Evolutionary conservation across 2,888 invertebrate genomes (phyloP).

Genomic region (Agriopis leucophaearia): DNA sequence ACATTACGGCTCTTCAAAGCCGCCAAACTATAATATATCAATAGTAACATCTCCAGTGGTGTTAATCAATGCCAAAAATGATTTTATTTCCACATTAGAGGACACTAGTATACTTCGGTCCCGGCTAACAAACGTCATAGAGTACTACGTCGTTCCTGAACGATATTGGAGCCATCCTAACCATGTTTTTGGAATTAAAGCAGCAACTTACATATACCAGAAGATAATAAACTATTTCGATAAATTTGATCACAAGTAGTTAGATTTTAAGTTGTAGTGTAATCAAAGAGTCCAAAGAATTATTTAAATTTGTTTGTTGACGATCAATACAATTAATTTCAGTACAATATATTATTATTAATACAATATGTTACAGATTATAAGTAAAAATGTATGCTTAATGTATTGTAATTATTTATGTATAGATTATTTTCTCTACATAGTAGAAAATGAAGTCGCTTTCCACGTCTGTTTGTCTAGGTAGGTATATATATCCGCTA

Average conservation of each 20-base stretch:
- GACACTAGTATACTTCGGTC: constrained; percentile 84
- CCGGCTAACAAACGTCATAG: constrained; percentile 85
- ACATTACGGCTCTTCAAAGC: constrained; percentile 63
- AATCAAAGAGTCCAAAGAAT: too few relatives aligned
- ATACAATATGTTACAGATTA: too few relatives aligned
- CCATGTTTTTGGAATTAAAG: constrained; percentile 68
- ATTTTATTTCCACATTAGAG: constrained; percentile 87
- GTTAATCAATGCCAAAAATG: constrained; percentile 80
- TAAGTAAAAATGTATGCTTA: too few relatives aligned
- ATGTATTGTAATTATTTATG: too few relatives aligned
- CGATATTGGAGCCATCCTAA: constrained; percentile 79
- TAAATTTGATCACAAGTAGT: constrained; percentile 42
- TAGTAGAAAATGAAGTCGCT: too few relatives aligned
- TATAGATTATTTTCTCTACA: too few relatives aligned
- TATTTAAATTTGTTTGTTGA: too few relatives aligned
- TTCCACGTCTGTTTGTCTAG: too few relatives aligned
- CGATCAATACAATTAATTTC: too few relatives aligned
- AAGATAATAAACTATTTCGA: constrained; percentile 67
- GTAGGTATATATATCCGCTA: too few relatives aligned
- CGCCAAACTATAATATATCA: constrained; percentile 74
- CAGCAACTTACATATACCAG: constrained; percentile 61
- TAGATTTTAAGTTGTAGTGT: too few relatives aligned
- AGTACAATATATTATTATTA: too few relatives aligned
- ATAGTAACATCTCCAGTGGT: constrained; percentile 69
- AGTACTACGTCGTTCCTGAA: constrained; percentile 86